Percentiles rank a stretch among this genome's conserved stretches.
These are phyloP conservation scores for Ptilorrhoa leucosticta DNA, from an alignment of 2,113 vertebrate species.

Conservation along the genomic window DNA sequence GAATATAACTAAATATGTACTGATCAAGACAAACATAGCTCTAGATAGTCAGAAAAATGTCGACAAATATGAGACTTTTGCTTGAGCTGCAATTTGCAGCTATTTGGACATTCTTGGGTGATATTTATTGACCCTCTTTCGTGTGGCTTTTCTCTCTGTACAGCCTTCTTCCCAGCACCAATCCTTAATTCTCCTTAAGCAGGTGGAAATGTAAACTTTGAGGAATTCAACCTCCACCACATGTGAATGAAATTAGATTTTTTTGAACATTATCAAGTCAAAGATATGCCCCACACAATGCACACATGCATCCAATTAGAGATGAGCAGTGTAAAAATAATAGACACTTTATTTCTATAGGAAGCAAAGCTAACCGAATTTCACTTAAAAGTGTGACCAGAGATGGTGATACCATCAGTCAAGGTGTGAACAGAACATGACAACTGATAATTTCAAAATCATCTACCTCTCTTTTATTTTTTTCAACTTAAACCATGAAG, in stretches of 20 bases:
- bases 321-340: accelerated
- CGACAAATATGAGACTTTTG: not conserved
- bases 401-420: not conserved
- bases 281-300: not conserved
- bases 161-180: no score
- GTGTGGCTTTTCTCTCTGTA: not conserved
- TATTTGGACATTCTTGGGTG: not conserved
- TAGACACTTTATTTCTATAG: not conserved
- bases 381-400: not conserved
- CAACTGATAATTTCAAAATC: not conserved
- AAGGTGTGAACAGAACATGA: not conserved
- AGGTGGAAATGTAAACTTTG: not conserved
- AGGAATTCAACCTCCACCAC: not conserved
- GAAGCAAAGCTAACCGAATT: not conserved
- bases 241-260: not conserved
- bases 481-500: not conserved
- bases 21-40: not conserved
- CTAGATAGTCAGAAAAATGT: not conserved
- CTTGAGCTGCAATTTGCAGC: not conserved
- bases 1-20: not conserved
- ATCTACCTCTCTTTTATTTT: not conserved
- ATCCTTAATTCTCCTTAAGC: not conserved
- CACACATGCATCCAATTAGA: not conserved
- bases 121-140: not conserved
- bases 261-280: not conserved